Evolutionary conservation across 2,888 invertebrate genomes (phyloP).

Genomic region (Drosophila limbata): DNA sequence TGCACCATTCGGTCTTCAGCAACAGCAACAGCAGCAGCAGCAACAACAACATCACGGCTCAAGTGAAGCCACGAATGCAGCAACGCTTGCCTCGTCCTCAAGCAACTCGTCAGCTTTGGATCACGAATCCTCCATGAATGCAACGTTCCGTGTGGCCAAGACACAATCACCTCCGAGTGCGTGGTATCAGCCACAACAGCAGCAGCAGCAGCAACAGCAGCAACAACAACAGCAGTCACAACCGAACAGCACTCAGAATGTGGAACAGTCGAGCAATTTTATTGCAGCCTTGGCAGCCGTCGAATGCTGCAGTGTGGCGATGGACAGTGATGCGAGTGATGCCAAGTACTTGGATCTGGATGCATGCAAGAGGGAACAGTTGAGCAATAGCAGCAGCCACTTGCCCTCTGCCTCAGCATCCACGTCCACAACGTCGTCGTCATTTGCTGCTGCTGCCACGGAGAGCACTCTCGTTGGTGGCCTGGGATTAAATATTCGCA

Average conservation of each 20-base stretch:
- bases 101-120: slow-evolving; percentile 70
- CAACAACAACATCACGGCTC: slow-evolving; percentile 58
- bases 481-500: slow-evolving; percentile 90
- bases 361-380: slow-evolving; percentile 81
- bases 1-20: slow-evolving; percentile 53
- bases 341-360: slow-evolving; percentile 85
- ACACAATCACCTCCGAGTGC: slow-evolving; percentile 43
- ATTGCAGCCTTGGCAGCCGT: slow-evolving; percentile 78
- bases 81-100: slow-evolving; percentile 80
- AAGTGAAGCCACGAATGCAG: slow-evolving; percentile 79
- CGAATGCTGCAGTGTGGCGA: slow-evolving; percentile 76
- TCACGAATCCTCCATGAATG: slow-evolving; percentile 72
- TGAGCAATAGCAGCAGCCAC: slow-evolving; percentile 70
- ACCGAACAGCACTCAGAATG: slow-evolving; percentile 27
- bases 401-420: slow-evolving; percentile 66
- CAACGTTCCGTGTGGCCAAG: slow-evolving; percentile 65
- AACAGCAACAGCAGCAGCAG: slow-evolving; percentile 44
- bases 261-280: slow-evolving; percentile 75
- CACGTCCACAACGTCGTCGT: slow-evolving; percentile 78
- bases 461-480: slow-evolving; percentile 83
- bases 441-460: slow-evolving; percentile 84
- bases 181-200: slow-evolving; percentile 62
- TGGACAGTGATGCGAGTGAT: slow-evolving; percentile 78
- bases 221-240: slow-evolving; percentile 34
- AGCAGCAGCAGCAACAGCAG: slow-evolving; percentile 28